These are phyloP conservation scores for Bombus difficillimus DNA, from an alignment of 1,140 invertebrate species.

Conservation along the genomic window DNA sequence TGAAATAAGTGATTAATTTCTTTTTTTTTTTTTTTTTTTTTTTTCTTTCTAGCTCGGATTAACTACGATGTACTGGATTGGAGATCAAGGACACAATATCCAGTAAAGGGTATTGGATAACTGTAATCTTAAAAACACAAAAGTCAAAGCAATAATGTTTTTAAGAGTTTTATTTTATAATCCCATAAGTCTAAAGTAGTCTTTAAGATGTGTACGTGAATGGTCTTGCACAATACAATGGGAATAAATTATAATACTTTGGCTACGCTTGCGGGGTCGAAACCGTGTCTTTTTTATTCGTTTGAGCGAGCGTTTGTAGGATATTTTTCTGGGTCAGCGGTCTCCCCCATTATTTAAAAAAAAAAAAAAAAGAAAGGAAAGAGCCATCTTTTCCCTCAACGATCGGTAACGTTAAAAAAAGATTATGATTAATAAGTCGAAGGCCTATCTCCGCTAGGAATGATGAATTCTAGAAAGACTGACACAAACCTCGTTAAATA, in stretches of 20 bases:
- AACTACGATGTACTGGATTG: conserved; percentile 31
- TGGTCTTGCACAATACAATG: conserved; percentile 82
- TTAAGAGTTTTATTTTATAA: conserved; percentile 82
- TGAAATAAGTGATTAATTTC: conserved; percentile 44
- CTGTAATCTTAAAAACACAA: conserved; percentile 59
- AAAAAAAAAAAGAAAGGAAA: conserved; percentile 58
- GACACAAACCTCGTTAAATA: conserved; percentile 53
- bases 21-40: conserved; percentile 11
- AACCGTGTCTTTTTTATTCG: conserved; percentile 72
- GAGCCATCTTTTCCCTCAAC: conserved; percentile 63
- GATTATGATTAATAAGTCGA: conserved; percentile 49
- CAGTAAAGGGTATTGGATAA: conserved; percentile 47
- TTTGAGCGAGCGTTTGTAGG: conserved; percentile 69
- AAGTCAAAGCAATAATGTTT: conserved; percentile 71
- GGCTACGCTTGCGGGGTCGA: conserved; percentile 79
- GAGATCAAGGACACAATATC: conserved; percentile 45
- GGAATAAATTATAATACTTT: conserved; percentile 84
- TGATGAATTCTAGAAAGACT: conserved; percentile 54
- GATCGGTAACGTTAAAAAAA: conserved; percentile 55
- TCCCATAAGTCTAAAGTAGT: conserved; percentile 82
- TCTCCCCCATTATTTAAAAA: conserved; percentile 64
- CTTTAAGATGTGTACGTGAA: conserved; percentile 80
- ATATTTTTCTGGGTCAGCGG: conserved; percentile 59
- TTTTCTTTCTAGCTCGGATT: conserved; percentile 37
- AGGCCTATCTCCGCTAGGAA: conserved; percentile 60